These are phyloP conservation scores for Ochotona curzoniae DNA, from an alignment of 2,113 vertebrate species.

Conservation along the genomic window DNA sequence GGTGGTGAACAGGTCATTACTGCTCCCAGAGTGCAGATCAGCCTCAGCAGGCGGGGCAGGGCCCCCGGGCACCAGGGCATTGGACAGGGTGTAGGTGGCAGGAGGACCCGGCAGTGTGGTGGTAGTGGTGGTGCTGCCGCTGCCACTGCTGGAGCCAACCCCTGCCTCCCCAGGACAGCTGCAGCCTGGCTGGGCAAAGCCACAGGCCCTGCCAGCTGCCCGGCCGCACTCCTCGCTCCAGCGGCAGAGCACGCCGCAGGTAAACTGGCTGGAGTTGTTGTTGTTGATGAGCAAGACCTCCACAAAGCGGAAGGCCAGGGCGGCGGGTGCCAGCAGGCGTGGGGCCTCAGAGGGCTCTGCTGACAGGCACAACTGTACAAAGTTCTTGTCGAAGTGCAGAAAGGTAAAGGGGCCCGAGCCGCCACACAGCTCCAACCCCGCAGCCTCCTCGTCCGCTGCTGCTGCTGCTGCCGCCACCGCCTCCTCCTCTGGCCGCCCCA, in stretches of 20 bases:
- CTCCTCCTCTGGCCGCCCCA: slow-evolving; percentile 88
- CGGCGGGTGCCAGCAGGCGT: slow-evolving; percentile 87
- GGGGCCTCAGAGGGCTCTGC: slow-evolving; percentile 86
- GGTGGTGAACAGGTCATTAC: slow-evolving; percentile 91
- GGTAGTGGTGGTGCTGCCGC: slow-evolving; percentile 56
- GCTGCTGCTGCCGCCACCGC: slow-evolving; percentile 87
- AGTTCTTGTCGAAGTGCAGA: slow-evolving; percentile 99
- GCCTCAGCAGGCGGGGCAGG: slow-evolving; percentile 87
- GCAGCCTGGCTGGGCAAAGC: slow-evolving; percentile 95
- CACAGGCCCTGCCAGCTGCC: slow-evolving; percentile 87
- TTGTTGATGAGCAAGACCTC: slow-evolving; percentile 98
- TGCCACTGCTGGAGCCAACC: slow-evolving; percentile 50
- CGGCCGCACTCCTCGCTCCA: slow-evolving; percentile 98
- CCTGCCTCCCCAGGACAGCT: slow-evolving; percentile 92
- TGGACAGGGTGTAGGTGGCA: slow-evolving; percentile 88
- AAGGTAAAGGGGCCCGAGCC: slow-evolving; percentile 91
- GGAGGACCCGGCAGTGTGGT: slow-evolving; percentile 67
- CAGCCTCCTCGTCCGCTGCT: slow-evolving; percentile 88
- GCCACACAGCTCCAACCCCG: slow-evolving; percentile 92
- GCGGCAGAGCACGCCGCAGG: slow-evolving; percentile 96
- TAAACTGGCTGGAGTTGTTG: slow-evolving; percentile 99
- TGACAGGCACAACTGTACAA: slow-evolving; percentile 95
- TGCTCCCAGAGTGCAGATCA: slow-evolving; percentile 93
- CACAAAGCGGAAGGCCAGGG: slow-evolving; percentile 94
- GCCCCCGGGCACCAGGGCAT: slow-evolving; percentile 85